Conservation (phyloP, 2,797 vertebrate species). For the Micromesistius poutassou region DNA sequence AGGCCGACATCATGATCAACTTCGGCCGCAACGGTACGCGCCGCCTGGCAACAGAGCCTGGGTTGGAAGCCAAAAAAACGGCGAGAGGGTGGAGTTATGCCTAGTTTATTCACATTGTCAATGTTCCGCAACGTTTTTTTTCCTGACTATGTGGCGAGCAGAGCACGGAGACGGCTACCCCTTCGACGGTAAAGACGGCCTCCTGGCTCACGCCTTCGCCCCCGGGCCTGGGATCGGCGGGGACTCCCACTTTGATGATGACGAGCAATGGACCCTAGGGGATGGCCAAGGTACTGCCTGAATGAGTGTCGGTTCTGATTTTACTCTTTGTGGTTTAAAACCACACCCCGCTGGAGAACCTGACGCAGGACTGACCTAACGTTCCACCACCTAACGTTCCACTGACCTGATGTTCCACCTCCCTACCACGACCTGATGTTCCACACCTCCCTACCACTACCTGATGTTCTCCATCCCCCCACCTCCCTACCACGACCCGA, state of each 20-base stretch:
- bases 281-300: constrained; percentile 87
- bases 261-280: constrained; percentile 96
- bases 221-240: constrained; percentile 93
- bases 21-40: constrained; percentile 93
- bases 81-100: too few species aligned
- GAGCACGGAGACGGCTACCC: constrained; percentile 98
- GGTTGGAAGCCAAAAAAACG: too few species aligned
- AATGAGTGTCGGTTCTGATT: neutral
- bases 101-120: too few species aligned
- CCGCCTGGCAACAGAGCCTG: neutral
- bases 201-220: constrained; percentile 96
- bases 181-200: constrained; percentile 96
- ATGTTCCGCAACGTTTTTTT: neutral
- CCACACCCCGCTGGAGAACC: neutral
- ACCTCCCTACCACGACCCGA: too few species aligned
- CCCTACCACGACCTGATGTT: too few species aligned
- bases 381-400: too few species aligned
- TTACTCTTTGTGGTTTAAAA: neutral
- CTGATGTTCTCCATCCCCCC: too few species aligned
- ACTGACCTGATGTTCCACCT: too few species aligned
- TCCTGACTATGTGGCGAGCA: constrained; percentile 54
- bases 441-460: too few species aligned
- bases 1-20: constrained; percentile 98
- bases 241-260: constrained; percentile 98
- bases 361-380: neutral